Conservation (phyloP, 2,113 vertebrate species). For the Larimichthys crocea region DNA sequence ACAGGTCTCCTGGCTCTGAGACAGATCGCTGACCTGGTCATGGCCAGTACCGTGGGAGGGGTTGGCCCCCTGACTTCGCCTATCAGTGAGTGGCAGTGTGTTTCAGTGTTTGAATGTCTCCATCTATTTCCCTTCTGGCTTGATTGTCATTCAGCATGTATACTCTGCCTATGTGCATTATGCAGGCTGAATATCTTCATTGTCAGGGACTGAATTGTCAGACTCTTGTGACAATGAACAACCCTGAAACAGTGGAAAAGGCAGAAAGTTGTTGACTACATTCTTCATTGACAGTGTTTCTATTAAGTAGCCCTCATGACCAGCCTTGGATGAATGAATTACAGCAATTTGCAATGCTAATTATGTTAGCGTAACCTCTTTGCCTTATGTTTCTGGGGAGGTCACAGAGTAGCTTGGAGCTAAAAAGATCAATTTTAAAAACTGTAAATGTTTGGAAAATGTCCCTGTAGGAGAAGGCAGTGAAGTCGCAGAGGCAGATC, state of each 20-base stretch:
- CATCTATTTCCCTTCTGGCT: constrained; percentile 26
- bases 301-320: constrained; percentile 57
- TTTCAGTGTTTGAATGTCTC: constrained; percentile 19
- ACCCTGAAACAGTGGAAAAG: constrained; percentile 61
- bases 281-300: constrained; percentile 54
- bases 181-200: constrained; percentile 71
- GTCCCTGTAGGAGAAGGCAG: constrained; percentile 17
- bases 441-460: constrained; percentile 48
- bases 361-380: constrained; percentile 40
- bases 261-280: constrained; percentile 66
- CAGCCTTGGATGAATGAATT: constrained; percentile 43
- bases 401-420: constrained; percentile 13
- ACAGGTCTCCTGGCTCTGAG: constrained; percentile 91
- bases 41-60: constrained; percentile 89
- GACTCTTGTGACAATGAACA: constrained; percentile 70
- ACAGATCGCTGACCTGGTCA: constrained; percentile 95
- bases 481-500: constrained; percentile 30
- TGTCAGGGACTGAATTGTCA: constrained; percentile 61
- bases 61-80: constrained; percentile 90
- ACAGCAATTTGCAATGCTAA: constrained; percentile 52
- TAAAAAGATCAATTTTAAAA: constrained; percentile 19
- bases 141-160: constrained; percentile 51
- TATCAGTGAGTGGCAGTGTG: constrained; percentile 70
- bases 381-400: constrained; percentile 14
- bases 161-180: constrained; percentile 43